Conservation (phyloP, 2,113 vertebrate species). For the Eidolon helvum region DNA sequence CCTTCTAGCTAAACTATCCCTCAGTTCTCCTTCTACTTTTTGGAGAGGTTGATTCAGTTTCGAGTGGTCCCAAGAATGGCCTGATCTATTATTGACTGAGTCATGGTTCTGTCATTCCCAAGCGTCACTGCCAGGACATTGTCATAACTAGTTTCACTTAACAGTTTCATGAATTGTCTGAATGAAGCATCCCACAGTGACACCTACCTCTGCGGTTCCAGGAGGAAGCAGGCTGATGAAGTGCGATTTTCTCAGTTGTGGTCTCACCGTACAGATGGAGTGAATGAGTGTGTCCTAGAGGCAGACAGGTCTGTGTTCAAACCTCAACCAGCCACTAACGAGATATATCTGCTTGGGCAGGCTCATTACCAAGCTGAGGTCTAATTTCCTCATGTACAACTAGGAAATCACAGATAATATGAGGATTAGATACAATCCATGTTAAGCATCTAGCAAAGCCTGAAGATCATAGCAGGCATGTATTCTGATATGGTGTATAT, state of each 20-base stretch:
- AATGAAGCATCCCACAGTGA: no score
- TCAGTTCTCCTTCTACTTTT: not conserved
- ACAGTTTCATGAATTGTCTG: not conserved
- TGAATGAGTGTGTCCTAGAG: not conserved
- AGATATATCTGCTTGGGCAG: not conserved
- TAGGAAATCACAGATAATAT: no score
- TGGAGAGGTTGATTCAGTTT: not conserved
- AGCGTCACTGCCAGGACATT: not conserved
- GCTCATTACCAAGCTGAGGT: not conserved
- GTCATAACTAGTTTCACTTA: not conserved
- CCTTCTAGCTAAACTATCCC: not conserved
- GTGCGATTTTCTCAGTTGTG: not conserved
- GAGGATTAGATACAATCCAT: no score
- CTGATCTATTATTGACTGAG: not conserved
- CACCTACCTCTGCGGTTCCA: not conserved
- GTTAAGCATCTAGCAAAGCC: not conserved
- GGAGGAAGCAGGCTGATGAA: not conserved
- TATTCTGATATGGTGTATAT: not conserved
- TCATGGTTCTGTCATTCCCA: not conserved
- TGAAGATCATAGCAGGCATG: not conserved
- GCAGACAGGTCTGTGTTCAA: not conserved
- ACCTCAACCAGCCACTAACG: not conserved
- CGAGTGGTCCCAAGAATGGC: not conserved
- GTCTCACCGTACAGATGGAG: not conserved
- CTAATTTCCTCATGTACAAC: not conserved